Evolutionary conservation across 2,797 vertebrate genomes (phyloP).

Genomic region (Liparis tanakae): DNA sequence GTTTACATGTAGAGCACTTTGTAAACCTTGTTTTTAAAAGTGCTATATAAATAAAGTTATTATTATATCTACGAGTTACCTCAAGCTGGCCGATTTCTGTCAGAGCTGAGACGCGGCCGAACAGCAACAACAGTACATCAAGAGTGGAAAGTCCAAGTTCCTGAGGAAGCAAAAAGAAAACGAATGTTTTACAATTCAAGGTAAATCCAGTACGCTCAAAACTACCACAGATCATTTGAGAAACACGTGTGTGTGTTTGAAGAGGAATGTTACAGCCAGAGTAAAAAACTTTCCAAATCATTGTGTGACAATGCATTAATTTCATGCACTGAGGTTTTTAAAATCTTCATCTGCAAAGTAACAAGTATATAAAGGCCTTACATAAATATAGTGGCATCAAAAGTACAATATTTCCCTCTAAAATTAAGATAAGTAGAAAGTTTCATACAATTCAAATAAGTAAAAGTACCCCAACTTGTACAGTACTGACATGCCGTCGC

Average conservation of each 20-base stretch:
- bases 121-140: constrained; percentile 87
- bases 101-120: constrained; percentile 87
- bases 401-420: not conserved
- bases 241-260: too few species aligned
- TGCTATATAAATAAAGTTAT: too few species aligned
- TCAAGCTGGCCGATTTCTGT: constrained; percentile 89
- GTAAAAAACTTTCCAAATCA: not conserved
- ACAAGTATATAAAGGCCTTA: not conserved
- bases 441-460: not conserved
- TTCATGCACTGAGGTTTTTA: not conserved
- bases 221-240: not conserved
- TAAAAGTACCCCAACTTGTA: not conserved
- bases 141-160: constrained; percentile 82
- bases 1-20: too few species aligned
- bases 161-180: constrained; percentile 67
- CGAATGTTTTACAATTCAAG: rapidly evolving
- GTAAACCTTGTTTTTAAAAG: too few species aligned
- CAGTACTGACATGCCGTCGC: not conserved
- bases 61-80: constrained; percentile 82
- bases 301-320: not conserved
- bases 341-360: not conserved
- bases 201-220: not conserved
- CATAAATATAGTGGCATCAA: not conserved
- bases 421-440: not conserved
- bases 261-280: not conserved